Base-by-base conservation (phyloP, 2,113 vertebrate genomes). In the Apodemus speciosus region DNA sequence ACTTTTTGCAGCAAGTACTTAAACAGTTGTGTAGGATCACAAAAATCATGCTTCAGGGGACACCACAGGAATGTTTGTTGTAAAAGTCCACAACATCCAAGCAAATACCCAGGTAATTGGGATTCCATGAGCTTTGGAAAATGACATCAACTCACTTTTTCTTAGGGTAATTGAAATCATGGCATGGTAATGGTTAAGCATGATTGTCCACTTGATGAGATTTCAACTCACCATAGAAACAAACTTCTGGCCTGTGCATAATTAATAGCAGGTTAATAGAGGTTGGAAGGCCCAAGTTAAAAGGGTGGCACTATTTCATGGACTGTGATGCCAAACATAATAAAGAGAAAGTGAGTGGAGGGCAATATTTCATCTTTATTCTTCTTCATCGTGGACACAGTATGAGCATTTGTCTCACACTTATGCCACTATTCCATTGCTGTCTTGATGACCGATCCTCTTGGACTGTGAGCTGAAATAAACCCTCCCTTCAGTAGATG, bases 101-200 rank as follows among this genome's bases (percentile, higher is more conserved):
- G 25, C n/a, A 75, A 87, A 87, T 9, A 38, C 56, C 75, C 71
- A 32, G 9, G 71, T 21, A 38, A 30, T 49, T 92, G 35, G 23
- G n/a, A 95, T 76, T 81, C 53, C 18, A 27, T n/a, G 27, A 94
- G 3, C 35, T 84, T 23, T 27, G 56, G 20, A 92, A 86, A 83
- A 72, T 9, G 58, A 15, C 3, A 21, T 69, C 35, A 35, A 10
- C 14, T 91, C 21, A 20, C 49, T 30, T 84, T 46, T 56, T 23
- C 7, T 84, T 3, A 75, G 21, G 35, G 35, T 93, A 79, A 84
- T 80, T 80, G 68, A n/a, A 91, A 76, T 32, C 69, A 87, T 91
- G 38, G 10, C 30, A 85, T n/a, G 4, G 27, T 68, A 32, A 64
- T 40, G 60, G 38, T 46, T 84, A 84, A 60, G 43, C 16, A 30